Percentiles rank a stretch among this genome's conserved stretches.
Evolutionary conservation across 2,888 invertebrate genomes (phyloP).

Genomic region (Opisthograptis luteolata): DNA sequence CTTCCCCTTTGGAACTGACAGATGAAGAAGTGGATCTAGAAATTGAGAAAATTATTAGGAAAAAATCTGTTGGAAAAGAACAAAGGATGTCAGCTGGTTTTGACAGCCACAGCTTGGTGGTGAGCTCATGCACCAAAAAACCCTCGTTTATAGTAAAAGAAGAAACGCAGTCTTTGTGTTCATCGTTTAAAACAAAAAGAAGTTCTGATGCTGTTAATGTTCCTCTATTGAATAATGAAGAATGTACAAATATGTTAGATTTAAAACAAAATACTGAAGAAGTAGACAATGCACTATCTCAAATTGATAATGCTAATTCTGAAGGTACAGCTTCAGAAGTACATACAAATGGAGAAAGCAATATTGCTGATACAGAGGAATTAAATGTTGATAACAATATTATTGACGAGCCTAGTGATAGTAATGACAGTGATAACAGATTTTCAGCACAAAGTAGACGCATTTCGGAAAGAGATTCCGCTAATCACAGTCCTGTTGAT

Average conservation of each 20-base stretch:
- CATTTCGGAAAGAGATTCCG: constrained; percentile 86
- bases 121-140: constrained; percentile 48
- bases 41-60: constrained; percentile 86
- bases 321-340: constrained; percentile 51
- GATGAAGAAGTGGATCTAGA: constrained; percentile 88
- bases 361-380: constrained; percentile 56
- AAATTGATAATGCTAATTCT: constrained; percentile 55
- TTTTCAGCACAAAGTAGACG: constrained; percentile 70
- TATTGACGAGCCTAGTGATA: constrained; percentile 64
- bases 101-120: constrained; percentile 51
- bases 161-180: constrained; percentile 41
- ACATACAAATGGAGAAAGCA: constrained; percentile 49
- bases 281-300: constrained; percentile 45
- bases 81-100: constrained; percentile 63
- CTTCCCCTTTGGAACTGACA: constrained; percentile 84
- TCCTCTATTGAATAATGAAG: constrained; percentile 48
- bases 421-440: constrained; percentile 64
- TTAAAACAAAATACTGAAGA: constrained; percentile 45
- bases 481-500: constrained; percentile 91
- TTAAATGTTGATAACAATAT: constrained; percentile 64
- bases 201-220: constrained; percentile 47
- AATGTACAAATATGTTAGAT: constrained; percentile 46
- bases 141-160: constrained; percentile 54
- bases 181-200: constrained; percentile 51
- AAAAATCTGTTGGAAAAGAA: constrained; percentile 79